A percentile compares a stretch with the other conserved stretches of the same genome.
Evolutionary conservation across 2,797 vertebrate species (phyloP).

Genomic region (Chaenodraco wilsoni): DNA sequence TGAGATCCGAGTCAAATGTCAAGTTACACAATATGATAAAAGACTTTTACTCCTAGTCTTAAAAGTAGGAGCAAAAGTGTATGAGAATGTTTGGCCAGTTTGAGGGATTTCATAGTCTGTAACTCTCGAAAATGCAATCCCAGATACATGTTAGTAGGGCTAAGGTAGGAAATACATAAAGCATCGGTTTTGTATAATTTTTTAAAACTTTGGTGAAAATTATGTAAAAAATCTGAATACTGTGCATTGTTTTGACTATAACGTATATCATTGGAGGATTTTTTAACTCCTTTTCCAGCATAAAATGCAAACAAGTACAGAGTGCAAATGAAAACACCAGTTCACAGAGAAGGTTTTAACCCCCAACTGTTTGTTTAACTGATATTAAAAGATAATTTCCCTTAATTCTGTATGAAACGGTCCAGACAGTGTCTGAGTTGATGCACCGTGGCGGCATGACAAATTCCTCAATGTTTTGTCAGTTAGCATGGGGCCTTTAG

Average conservation of each 20-base stretch:
- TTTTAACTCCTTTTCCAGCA: neutral
- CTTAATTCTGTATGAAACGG: constrained; percentile 19
- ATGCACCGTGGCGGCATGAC: constrained; percentile 53
- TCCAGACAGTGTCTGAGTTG: constrained; percentile 51
- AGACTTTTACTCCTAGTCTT: neutral
- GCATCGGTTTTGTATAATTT: neutral
- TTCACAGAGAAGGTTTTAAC: constrained; percentile 11
- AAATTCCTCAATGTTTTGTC: constrained; percentile 70
- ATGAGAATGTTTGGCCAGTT: neutral
- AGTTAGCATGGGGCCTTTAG: constrained; percentile 65
- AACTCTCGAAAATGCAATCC: neutral
- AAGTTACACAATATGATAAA: neutral
- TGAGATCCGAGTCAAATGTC: neutral
- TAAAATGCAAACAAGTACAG: constrained; percentile 4
- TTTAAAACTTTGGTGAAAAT: neutral
- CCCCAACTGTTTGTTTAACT: constrained; percentile 39
- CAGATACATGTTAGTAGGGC: neutral
- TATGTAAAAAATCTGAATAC: neutral
- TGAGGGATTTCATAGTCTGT: neutral
- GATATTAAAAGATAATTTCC: constrained; percentile 22
- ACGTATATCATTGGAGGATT: too few relatives aligned
- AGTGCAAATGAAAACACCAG: constrained; percentile 8
- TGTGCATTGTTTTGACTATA: too few relatives aligned
- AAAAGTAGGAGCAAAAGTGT: neutral
- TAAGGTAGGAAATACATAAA: constrained; percentile 2